These are phyloP conservation scores for Eurosta solidaginis DNA, from an alignment of 1,140 invertebrate species.

Conservation along the genomic window DNA sequence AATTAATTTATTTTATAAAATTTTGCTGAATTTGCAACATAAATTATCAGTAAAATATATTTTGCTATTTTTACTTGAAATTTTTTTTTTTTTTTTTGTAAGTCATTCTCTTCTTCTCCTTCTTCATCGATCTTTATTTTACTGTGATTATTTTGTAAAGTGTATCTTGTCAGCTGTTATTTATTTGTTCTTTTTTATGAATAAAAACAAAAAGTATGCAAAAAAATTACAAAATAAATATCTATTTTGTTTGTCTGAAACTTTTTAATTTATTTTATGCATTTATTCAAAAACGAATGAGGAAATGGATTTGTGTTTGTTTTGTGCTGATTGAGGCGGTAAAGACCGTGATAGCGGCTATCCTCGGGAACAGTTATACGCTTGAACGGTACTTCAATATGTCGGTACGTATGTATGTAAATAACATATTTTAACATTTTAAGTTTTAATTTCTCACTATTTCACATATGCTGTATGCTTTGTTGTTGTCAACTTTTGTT, in stretches of 20 bases:
- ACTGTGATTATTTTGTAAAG: constrained; percentile 8
- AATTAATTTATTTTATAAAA: constrained; percentile 20
- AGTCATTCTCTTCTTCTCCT: not conserved
- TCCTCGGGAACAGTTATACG: not conserved
- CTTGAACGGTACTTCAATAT: not conserved
- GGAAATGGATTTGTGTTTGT: constrained; percentile 27
- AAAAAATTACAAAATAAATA: not conserved
- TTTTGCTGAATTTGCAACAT: constrained; percentile 14
- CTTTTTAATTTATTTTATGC: constrained; percentile 28
- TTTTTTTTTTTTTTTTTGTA: too few relatives aligned
- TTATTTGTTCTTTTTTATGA: constrained; percentile 12
- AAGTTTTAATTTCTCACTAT: constrained; percentile 9
- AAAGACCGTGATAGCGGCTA: not conserved
- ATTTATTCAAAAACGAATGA: constrained; percentile 4
- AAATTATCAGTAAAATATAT: not conserved
- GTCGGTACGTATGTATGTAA: not conserved
- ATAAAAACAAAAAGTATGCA: not conserved
- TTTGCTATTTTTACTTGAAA: constrained; percentile 5
- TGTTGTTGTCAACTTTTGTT: not conserved
- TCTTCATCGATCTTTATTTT: not conserved
- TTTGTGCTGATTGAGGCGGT: not conserved
- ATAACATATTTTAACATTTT: not conserved
- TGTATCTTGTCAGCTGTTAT: constrained; percentile 17
- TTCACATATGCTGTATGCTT: not conserved
- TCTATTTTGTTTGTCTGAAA: not conserved